Evolutionary conservation across 35 echinoderm and acorn worm genomes (phyloP), one percentile per base, ranked within the genome.

Genomic region (Apostichopus japonicus): DNA sequence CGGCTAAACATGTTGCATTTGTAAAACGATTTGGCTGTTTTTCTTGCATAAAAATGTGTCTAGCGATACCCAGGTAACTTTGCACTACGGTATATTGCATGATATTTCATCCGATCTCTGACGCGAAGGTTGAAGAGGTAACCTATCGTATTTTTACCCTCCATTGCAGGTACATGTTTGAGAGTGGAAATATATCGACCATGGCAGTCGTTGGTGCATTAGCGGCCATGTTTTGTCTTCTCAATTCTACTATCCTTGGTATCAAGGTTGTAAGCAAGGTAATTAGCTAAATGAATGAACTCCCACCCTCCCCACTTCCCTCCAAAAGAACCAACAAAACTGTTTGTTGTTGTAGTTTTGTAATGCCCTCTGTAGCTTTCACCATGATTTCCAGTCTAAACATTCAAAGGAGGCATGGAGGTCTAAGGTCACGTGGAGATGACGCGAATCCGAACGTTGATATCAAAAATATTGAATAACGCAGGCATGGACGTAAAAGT

Each of bases 191-290:
- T 14, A 75, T 75, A 19, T 23, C 71, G 17, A 75, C 16, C 6
- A 19, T 75, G 71, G 71, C 71, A 75, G 71, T 75, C 17, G 22
- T 75, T 4, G 71, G 14, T 21, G 16, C 71, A 4, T 14, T 19
- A 19, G 71, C 22, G 6, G 71, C 17, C 14, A 4, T 75, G 15
- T 75, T 75, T n/a, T 75, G 71, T 23, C 14, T 75, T 24, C 11
- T n/a, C 17, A 11, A 84, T 55, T 19, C 53, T n/a, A 84, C 81
- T 6, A 23, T 84, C 8, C 21, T 84, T 55, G 81, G 81, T 22
- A 13, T 84, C 23, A 84, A 84, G 57, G 11, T 84, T 23, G 54
- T 84, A 22, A 55, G 81, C 81, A 84, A 84, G 81, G 81, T 84
- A 57, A 23, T 11, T 75, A 6, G 14, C n/a, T 15, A 4, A 44